Evolutionary conservation across 2,888 invertebrate genomes (phyloP).

Genomic region (Leucoptera coffeella): DNA sequence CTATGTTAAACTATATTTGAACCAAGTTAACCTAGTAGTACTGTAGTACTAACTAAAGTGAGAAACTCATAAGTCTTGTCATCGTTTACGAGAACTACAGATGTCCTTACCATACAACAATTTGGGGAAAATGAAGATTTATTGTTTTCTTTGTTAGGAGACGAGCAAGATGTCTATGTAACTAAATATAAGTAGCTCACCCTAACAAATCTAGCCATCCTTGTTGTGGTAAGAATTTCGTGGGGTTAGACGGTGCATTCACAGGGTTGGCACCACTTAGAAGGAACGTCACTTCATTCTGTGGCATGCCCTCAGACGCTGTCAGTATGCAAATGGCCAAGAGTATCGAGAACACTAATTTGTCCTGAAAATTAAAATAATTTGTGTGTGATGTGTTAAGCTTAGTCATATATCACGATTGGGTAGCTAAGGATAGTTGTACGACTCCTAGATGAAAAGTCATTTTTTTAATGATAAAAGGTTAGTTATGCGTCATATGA

Average conservation of each 20-base stretch:
- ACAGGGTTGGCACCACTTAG: conserved; percentile 68
- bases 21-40: too few species aligned
- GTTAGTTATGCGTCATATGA: too few species aligned
- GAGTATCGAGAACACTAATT: conserved; percentile 79
- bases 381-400: background rate
- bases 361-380: conserved; percentile 56
- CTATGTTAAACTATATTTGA: too few species aligned
- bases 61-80: too few species aligned
- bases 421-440: too few species aligned
- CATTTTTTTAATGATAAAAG: too few species aligned
- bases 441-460: too few species aligned
- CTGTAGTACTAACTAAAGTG: too few species aligned
- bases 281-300: conserved; percentile 76
- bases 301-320: conserved; percentile 52
- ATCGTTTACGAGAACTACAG: too few species aligned
- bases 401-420: background rate
- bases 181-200: conserved; percentile 11
- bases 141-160: background rate
- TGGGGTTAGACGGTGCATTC: conserved; percentile 22
- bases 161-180: background rate
- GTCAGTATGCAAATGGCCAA: conserved; percentile 66
- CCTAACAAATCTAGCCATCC: conserved; percentile 38
- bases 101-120: too few species aligned
- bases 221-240: conserved; percentile 27
- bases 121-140: too few species aligned